Evolutionary conservation across 2,888 invertebrate species (phyloP), one percentile per base, ranked within the genome.

Genomic region (Gandaritis pyraliata): DNA sequence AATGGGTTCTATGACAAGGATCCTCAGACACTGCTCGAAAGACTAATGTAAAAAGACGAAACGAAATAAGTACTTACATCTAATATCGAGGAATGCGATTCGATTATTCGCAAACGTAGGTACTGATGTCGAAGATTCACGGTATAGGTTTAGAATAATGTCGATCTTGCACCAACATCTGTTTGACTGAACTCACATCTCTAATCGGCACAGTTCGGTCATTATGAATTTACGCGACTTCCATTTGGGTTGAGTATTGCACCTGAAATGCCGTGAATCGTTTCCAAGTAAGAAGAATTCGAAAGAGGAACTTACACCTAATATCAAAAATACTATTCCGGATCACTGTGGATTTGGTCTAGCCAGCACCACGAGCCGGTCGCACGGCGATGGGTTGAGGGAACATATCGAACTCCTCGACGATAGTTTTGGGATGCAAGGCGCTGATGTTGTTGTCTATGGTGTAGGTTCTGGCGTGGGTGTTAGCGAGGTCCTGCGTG

Each of bases 391-490:
- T 50, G 43, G 64, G 85, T 1, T 84, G 82, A 6, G 87, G 85
- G 61, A 86, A 79, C 83, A 90, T 87, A 38, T 90, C 87, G 69
- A 92, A 89, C 69, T 91, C 91, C 73, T 94, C 94, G 0, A 94
- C 93, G 39, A 94, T 94, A 0, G 93, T 90, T 69, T 93, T 93
- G 1, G 94, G 94, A 72, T 94, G 93, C 4, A 94, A 80, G 0
- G 93, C 93, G 75, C 93, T 93, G 62, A 92, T 87, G 63, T 92
- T 91, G 66, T 90, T 91, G 47, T 93, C 87, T 33, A 93, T 82
- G 7, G 90, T 93, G 75, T 94, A 94, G 0, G 94, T 94, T 12
- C 86, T 75, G 7, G 89, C 93, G 73, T 93, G 94, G 0, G 93
- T 90, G 16, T 92, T 85, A 5, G 90, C 82, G 15, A 93, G 81